A percentile compares a stretch with the other conserved stretches of the same genome.
Conservation (phyloP, 2,888 invertebrate genomes). For the Metellina segmentata region DNA sequence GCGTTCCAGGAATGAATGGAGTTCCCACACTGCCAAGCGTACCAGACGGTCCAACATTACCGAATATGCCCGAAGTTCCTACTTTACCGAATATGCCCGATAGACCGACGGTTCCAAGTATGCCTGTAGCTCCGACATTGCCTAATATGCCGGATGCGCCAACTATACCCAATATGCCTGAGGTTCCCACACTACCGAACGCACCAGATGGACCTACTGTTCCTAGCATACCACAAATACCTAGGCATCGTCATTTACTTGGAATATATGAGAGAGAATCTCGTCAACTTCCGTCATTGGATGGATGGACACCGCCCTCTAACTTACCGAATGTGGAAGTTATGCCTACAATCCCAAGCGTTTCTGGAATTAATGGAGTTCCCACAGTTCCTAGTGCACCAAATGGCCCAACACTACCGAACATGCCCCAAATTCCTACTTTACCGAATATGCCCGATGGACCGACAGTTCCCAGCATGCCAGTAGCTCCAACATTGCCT, state of each 20-base stretch:
- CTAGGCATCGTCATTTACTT: background rate
- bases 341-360: conserved; percentile 6
- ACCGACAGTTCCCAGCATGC: conserved; percentile 15
- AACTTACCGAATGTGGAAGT: background rate
- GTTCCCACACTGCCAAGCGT: background rate
- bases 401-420: background rate
- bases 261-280: too few relatives aligned
- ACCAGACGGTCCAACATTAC: background rate
- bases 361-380: background rate
- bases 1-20: background rate
- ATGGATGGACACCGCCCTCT: background rate
- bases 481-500: background rate
- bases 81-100: conserved; percentile 6
- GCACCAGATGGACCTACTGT: background rate
- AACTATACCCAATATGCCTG: conserved; percentile 1
- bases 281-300: conserved; percentile 1
- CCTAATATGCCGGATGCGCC: background rate
- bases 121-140: background rate
- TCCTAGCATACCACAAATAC: background rate
- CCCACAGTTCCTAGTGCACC: background rate
- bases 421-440: conserved; percentile 13
- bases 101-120: conserved; percentile 2
- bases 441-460: conserved; percentile 10
- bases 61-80: background rate
- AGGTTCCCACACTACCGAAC: background rate